A percentile compares a stretch with the other conserved stretches of the same genome.
Conservation (phyloP, 2,888 invertebrate genomes). For the Cryptus armator region DNA sequence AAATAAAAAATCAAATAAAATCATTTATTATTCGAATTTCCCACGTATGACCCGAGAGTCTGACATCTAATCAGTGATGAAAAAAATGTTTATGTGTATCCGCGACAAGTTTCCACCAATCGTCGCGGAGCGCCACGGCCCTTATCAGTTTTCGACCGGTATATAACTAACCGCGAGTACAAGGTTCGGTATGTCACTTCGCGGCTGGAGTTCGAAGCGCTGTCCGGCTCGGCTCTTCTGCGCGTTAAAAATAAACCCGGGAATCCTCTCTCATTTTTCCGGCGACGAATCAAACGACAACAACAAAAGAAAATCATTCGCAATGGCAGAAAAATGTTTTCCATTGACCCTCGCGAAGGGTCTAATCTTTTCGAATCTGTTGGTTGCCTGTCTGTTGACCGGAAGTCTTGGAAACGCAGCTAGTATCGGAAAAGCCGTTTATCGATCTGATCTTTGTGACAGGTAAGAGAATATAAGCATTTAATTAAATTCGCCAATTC, state of each 20-base stretch:
- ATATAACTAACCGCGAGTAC: constrained; percentile 69
- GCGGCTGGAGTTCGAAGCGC: constrained; percentile 47
- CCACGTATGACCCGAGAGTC: background rate
- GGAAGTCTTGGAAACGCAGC: constrained; percentile 25
- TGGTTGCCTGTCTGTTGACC: constrained; percentile 6
- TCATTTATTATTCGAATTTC: background rate
- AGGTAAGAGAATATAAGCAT: constrained; percentile 40
- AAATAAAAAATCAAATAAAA: background rate
- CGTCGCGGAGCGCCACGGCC: constrained; percentile 30
- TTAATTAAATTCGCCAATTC: background rate
- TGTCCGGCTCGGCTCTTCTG: constrained; percentile 47
- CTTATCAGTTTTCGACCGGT: constrained; percentile 68
- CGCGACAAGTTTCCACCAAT: constrained; percentile 51
- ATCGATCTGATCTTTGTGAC: constrained; percentile 51
- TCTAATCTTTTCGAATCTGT: background rate
- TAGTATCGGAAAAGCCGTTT: constrained; percentile 1
- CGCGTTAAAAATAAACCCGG: background rate
- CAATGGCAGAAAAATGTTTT: background rate
- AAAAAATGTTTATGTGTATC: background rate
- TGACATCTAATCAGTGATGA: constrained; percentile 3
- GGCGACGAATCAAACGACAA: background rate
- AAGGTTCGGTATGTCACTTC: constrained; percentile 56
- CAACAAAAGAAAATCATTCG: background rate
- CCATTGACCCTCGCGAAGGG: background rate
- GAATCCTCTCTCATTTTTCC: background rate